Conservation (phyloP, 2,888 invertebrate genomes). For the Allolobophora icterica region DNA sequence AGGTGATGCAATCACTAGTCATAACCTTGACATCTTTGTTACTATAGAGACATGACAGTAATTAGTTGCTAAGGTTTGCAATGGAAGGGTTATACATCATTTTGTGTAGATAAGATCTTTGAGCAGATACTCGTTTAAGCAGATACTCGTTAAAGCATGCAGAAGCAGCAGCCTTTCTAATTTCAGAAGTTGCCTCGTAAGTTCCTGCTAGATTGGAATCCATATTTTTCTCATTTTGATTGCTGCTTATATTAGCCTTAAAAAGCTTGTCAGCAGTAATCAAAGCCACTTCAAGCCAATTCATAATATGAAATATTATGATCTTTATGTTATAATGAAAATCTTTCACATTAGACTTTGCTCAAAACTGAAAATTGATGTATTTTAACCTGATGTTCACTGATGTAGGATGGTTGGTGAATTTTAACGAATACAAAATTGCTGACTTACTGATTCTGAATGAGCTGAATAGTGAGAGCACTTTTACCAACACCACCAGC, state of each 20-base stretch:
- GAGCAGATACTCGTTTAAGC: background rate
- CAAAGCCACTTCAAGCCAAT: background rate
- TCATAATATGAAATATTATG: background rate
- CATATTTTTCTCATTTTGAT: background rate
- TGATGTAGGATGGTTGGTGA: background rate
- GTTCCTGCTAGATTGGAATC: too few species aligned
- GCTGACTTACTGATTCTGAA: slow-evolving; percentile 83
- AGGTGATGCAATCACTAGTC: background rate
- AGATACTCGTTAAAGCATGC: background rate
- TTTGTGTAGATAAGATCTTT: background rate
- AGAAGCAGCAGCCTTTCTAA: background rate
- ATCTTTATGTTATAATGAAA: background rate
- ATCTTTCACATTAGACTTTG: background rate
- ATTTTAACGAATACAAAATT: background rate
- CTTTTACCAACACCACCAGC: slow-evolving; percentile 98
- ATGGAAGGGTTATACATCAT: background rate
- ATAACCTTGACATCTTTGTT: background rate
- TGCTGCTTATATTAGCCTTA: background rate
- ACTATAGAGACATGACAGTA: background rate
- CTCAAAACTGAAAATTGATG: background rate
- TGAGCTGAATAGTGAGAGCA: slow-evolving; percentile 94
- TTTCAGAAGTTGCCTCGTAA: too few species aligned
- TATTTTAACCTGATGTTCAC: background rate
- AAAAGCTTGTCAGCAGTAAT: background rate
- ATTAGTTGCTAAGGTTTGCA: background rate